Evolutionary conservation across 2,888 invertebrate genomes (phyloP), one percentile per base, ranked within the genome.

Genomic region (Leistus spinibarbis): DNA sequence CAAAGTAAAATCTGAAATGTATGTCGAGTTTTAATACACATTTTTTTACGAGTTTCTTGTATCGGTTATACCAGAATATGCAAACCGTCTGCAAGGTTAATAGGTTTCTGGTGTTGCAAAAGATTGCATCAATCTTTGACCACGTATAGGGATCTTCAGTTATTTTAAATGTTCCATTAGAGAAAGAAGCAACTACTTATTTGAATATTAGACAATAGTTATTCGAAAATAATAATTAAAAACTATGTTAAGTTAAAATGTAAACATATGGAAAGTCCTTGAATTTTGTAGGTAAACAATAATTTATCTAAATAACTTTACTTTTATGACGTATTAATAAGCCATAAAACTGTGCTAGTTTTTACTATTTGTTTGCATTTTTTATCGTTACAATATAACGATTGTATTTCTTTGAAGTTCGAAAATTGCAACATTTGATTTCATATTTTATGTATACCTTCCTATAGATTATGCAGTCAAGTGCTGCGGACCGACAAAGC

Each of bases 301-400:
- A 16, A 24, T 64, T 64, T 64, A 64, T 64, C 64, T 27, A 64
- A 64, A 64, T 64, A 64, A 64, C 40, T 64, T 64, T 40, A 27
- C 24, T 64, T 22, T 68, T 68, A 68, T 68, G 68, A 24, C 68
- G 54, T 68, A 68, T 68, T 68, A 68, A 68, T 68, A 68, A 23
- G n/a, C 57, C 68, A 68, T 68, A 56, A 68, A 54, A 22, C 53
- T 53, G 40, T 22, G 54, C 53, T 67, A 24, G 27, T 64, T 23
- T 56, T 23, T 54, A 56, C 68, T 23, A 68, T 68, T 22, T 68
- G 68, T 68, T 68, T 56, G 56, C 68, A 68, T 68, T 68, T 68
- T 68, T 68, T n/a, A 17, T 56, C 54, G 54, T 68, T 68, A 56
- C 23, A 56, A 4, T 40, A 40, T 40, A 40, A 40, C 40, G 40